Evolutionary conservation across 2,888 invertebrate species (phyloP).

Genomic region (Drosophila paracracens): DNA sequence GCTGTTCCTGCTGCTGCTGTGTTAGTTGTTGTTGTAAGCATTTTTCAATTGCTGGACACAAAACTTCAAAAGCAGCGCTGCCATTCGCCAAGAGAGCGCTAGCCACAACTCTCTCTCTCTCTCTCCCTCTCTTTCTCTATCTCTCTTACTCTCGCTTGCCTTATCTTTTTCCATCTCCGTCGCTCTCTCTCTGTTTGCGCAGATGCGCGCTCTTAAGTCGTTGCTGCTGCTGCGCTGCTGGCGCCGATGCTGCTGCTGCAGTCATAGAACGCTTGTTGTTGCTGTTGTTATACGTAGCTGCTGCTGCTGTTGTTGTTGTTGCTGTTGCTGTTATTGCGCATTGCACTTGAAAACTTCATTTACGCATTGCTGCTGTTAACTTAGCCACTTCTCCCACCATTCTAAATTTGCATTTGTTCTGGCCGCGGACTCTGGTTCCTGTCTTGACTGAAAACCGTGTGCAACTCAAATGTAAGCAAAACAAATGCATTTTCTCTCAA

Average conservation of each 20-base stretch:
- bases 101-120: not conserved
- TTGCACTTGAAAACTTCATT: slow-evolving; percentile 75
- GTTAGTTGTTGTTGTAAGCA: slow-evolving; percentile 27
- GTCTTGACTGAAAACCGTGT: slow-evolving; percentile 14
- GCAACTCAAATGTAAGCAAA: not conserved
- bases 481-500: not conserved
- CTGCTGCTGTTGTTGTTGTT: slow-evolving; percentile 16
- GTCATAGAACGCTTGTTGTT: slow-evolving; percentile 16
- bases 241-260: slow-evolving; percentile 26
- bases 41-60: slow-evolving; percentile 32
- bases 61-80: slow-evolving; percentile 37
- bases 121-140: not conserved
- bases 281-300: slow-evolving; percentile 21
- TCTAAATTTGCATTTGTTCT: slow-evolving; percentile 39
- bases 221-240: slow-evolving; percentile 36
- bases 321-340: slow-evolving; percentile 59
- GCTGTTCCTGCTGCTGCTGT: slow-evolving; percentile 25
- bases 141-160: not conserved
- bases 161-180: not conserved
- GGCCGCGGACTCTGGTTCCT: slow-evolving; percentile 3
- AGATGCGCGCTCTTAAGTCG: slow-evolving; percentile 64
- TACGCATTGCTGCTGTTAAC: slow-evolving; percentile 53
- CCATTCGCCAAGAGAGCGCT: not conserved
- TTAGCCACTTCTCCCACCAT: not conserved
- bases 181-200: slow-evolving; percentile 55